Conservation (phyloP, 2,888 invertebrate species). For the Ochlodes sylvanus region DNA sequence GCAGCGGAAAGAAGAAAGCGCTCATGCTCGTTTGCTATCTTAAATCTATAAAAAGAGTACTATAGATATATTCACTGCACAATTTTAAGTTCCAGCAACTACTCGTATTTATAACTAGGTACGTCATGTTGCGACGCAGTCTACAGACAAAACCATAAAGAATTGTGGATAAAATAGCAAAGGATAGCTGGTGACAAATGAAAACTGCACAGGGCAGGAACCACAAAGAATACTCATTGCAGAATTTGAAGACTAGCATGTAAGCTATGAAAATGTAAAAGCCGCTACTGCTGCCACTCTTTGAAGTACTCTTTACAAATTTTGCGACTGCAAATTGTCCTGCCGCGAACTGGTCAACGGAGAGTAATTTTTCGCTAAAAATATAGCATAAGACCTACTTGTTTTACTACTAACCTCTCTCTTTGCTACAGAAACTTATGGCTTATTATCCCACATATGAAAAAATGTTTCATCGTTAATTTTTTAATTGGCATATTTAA, state of each 20-base stretch:
- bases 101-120: background rate
- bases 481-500: no score
- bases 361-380: no score
- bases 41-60: no score
- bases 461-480: no score
- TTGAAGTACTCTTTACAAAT: background rate
- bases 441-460: no score
- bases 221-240: slow-evolving; percentile 8
- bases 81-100: background rate
- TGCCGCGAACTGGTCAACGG: background rate
- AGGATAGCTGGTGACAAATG: slow-evolving; percentile 10
- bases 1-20: no score
- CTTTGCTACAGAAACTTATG: no score
- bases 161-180: slow-evolving; percentile 2
- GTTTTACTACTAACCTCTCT: no score
- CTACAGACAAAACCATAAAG: background rate
- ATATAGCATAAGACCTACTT: no score
- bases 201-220: slow-evolving; percentile 7
- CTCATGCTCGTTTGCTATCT: no score
- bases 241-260: slow-evolving; percentile 1
- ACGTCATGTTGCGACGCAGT: background rate
- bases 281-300: background rate
- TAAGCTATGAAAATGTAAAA: slow-evolving; percentile 6
- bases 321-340: no score
- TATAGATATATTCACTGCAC: background rate